Base-by-base conservation (phyloP, 2,888 invertebrate species). In the Copidosoma aretas region DNA sequence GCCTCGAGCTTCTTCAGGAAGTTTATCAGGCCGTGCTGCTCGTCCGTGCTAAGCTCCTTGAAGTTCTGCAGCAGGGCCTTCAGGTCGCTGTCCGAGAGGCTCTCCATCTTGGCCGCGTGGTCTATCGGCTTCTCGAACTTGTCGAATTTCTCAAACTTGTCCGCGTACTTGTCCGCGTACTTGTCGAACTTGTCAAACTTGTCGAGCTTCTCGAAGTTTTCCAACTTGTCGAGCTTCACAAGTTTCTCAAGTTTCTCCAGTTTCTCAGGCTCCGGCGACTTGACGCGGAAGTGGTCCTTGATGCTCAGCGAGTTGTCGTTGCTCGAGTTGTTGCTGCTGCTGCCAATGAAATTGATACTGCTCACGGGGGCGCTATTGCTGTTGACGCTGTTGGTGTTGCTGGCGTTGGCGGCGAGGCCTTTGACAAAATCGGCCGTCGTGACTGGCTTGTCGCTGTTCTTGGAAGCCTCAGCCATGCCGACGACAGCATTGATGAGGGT, bases 1-100 rank as follows among this genome's bases (percentile, higher is more conserved):
- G 89, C 89, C 80, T 94, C 94, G 51, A 94, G 81, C 80, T 93
- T 93, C 79, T 93, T 93, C 69, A 94, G 81, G 79, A 93, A 93
- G 0, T 90, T 90, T 43, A 94, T 93, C 5, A 94, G 86, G 75
- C 91, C 91, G 79, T 93, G 91, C 77, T 94, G 94, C 80, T 94
- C 94, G 73, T 93, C 92, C 0, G 89, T 89, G 0, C 91, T 91
- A 17, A 94, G 82, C 76, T 93, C 92, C 80, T 92, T 93, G 75
- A 91, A 92, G 79, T 93, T 94, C 80, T 93, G 92, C 66, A 94
- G 81, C 1, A 94, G 83, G 0, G 92, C 91, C 79, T 93, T 92
- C 58, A 94, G 82, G 77, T 94, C 94, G 0, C 91, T 89, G 80
- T 94, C 93, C 0, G 93, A 92, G 12, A 94, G 84, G 15, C 90